Conservation (phyloP, 2,113 vertebrate genomes). For the Trichechus manatus region DNA sequence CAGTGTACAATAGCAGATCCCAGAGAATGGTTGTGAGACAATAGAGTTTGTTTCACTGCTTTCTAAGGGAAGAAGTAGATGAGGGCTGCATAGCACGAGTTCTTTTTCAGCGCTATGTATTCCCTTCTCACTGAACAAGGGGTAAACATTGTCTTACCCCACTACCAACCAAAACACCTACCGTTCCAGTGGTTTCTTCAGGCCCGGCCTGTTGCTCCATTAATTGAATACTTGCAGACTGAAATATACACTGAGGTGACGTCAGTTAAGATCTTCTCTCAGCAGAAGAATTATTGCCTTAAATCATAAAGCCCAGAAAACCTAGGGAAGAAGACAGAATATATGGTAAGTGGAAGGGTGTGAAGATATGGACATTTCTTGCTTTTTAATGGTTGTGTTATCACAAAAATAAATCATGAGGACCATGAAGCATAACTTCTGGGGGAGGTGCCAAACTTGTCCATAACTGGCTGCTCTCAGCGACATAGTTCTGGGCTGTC, state of each 20-base stretch:
- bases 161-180: neutral
- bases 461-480: neutral
- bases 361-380: neutral
- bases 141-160: neutral
- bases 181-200: neutral
- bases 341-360: neutral
- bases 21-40: neutral
- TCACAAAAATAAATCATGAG: slow-evolving; percentile 49
- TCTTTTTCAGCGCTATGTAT: neutral
- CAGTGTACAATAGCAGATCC: neutral
- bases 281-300: slow-evolving; percentile 80
- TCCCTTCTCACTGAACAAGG: neutral
- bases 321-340: slow-evolving; percentile 33
- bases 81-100: neutral
- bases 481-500: neutral
- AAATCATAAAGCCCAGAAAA: slow-evolving; percentile 77
- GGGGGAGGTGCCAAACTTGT: neutral
- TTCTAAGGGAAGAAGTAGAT: neutral
- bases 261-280: slow-evolving; percentile 67
- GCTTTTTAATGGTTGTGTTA: neutral
- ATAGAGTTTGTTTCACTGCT: neutral
- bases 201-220: slow-evolving; percentile 10
- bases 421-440: slow-evolving; percentile 41
- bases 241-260: slow-evolving; percentile 65
- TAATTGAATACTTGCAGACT: slow-evolving; percentile 52